Evolutionary conservation across 2,888 invertebrate genomes (phyloP).

Genomic region (Drosophila engyochracea): DNA sequence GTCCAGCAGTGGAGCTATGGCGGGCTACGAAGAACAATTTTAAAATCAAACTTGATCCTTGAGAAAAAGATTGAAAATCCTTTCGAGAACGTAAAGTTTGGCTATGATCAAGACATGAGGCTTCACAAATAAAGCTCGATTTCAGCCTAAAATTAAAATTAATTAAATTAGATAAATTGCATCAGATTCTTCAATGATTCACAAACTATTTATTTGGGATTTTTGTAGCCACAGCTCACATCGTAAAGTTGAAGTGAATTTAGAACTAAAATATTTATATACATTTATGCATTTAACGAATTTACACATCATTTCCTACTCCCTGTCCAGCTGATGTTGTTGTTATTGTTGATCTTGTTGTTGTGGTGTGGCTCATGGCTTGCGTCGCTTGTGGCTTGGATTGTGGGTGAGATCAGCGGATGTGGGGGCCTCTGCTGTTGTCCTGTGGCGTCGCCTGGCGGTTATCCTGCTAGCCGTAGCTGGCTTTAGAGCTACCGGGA

Average conservation of each 20-base stretch:
- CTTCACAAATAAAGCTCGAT: not conserved
- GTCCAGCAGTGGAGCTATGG: not conserved
- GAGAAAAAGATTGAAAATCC: not conserved
- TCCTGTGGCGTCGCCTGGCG: conserved; percentile 55
- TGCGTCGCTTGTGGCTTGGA: conserved; percentile 61
- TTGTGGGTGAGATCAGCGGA: conserved; percentile 11
- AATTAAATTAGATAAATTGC: not conserved
- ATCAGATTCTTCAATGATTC: not conserved
- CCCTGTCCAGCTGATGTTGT: not conserved
- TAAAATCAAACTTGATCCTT: not conserved
- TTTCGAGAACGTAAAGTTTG: not conserved
- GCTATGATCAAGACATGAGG: not conserved
- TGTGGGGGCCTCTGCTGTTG: conserved; percentile 24
- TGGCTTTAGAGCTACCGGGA: conserved; percentile 8
- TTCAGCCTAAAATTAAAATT: no score
- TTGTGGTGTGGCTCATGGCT: conserved; percentile 27
- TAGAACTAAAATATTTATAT: conserved; percentile 21
- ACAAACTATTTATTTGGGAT: not conserved
- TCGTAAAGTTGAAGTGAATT: not conserved
- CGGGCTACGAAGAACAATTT: not conserved
- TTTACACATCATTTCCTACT: conserved; percentile 6
- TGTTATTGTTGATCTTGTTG: not conserved
- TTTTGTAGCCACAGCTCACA: not conserved
- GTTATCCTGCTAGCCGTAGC: conserved; percentile 5
- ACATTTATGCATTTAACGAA: not conserved